phyloP scores from a whole-genome alignment of 1,140 invertebrate species.

The Brachionus manjavacas region DNA sequence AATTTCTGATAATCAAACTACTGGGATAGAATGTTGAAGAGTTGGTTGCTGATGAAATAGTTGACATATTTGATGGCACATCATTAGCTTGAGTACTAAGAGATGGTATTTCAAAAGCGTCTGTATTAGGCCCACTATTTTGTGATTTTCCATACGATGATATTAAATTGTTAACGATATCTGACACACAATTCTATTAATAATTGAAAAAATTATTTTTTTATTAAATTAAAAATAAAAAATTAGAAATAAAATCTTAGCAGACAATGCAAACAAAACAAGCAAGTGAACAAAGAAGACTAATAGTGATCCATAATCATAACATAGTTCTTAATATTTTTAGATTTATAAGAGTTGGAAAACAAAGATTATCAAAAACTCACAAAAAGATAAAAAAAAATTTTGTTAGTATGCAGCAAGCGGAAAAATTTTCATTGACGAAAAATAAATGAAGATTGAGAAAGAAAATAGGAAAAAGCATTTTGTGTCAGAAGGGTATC shows the following conservation, averaged over 20 bases:
- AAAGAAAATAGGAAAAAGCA: too few relatives aligned
- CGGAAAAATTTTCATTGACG: too few relatives aligned
- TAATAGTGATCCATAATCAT: neutral
- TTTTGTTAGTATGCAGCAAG: rapidly evolving
- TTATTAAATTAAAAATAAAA: neutral
- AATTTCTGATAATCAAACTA: neutral
- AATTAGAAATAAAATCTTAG: neutral
- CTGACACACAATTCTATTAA: neutral
- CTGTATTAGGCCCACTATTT: neutral
- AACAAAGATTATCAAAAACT: neutral
- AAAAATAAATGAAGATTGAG: too few relatives aligned
- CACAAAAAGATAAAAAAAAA: neutral
- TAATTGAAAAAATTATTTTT: neutral
- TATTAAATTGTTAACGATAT: slow-evolving; percentile 22
- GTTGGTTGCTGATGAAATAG: neutral
- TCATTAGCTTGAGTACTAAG: neutral
- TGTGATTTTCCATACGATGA: neutral
- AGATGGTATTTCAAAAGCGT: neutral
- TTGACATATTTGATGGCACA: neutral
- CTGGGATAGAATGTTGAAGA: neutral
- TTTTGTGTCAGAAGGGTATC: too few relatives aligned
- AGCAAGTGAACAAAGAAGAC: neutral
- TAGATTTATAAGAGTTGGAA: neutral
- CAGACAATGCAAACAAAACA: neutral
- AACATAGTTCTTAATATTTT: neutral